A percentile compares a stretch with the other conserved stretches of the same genome.
These are phyloP conservation scores for Semibalanus balanoides DNA, from an alignment of 1,140 invertebrate genomes.

Conservation along the genomic window DNA sequence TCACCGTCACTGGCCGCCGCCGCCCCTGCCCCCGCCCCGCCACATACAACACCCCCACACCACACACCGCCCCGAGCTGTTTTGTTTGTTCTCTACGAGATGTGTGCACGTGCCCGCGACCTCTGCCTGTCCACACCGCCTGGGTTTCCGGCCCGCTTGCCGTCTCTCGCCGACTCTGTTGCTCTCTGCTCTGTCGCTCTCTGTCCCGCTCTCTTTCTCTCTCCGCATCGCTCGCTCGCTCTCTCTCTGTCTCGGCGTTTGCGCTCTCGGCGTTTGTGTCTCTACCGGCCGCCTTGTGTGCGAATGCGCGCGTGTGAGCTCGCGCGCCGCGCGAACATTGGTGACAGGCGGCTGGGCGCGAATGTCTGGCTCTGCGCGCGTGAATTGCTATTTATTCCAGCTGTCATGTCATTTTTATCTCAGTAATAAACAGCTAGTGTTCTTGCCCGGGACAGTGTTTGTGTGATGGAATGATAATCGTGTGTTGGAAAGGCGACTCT, in stretches of 20 bases:
- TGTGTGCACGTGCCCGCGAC: neutral
- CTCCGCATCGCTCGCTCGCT: neutral
- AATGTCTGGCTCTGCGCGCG: neutral
- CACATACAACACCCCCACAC: neutral
- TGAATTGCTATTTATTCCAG: slow-evolving; percentile 1
- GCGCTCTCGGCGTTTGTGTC: too few relatives aligned
- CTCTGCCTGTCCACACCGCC: too few relatives aligned
- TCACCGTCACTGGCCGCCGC: neutral
- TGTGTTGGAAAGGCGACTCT: too few relatives aligned
- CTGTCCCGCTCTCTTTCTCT: neutral
- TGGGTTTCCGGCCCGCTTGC: neutral
- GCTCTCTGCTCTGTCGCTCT: neutral
- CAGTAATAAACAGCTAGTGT: slow-evolving; percentile 2
- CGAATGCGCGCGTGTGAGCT: neutral
- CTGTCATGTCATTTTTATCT: slow-evolving; percentile 1
- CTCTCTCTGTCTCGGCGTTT: too few relatives aligned
- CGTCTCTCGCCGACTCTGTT: neutral
- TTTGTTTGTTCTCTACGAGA: neutral
- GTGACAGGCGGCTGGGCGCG: neutral
- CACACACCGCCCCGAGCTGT: neutral
- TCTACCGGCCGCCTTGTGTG: neutral
- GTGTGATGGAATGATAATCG: too few relatives aligned
- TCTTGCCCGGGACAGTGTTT: neutral
- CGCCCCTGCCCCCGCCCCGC: too few relatives aligned
- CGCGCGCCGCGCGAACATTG: neutral